Conservation (phyloP, 1,140 invertebrate species). For the Aleiodes sp. region DNA sequence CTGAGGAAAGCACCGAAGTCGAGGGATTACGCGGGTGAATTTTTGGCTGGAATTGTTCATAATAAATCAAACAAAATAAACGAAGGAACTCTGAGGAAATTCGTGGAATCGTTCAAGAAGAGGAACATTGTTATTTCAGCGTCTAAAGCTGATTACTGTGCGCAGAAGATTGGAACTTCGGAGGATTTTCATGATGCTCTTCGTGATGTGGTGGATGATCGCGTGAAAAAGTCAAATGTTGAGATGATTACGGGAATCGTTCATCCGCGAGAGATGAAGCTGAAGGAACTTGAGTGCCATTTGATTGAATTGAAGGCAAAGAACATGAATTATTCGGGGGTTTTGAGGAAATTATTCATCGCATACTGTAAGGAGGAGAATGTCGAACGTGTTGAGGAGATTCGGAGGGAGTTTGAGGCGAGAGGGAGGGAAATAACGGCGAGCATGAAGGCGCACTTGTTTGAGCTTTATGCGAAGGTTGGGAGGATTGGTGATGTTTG, state of each 20-base stretch:
- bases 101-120: constrained; percentile 25
- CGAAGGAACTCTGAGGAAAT: background rate
- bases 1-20: constrained; percentile 39
- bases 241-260: constrained; percentile 1
- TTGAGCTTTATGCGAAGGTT: constrained; percentile 65
- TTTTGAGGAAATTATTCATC: constrained; percentile 66
- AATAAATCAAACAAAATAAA: background rate
- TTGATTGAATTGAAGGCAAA: constrained; percentile 67
- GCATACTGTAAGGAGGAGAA: constrained; percentile 64
- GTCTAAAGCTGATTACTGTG: background rate
- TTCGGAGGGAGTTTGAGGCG: constrained; percentile 61
- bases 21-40: constrained; percentile 21
- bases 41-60: constrained; percentile 21
- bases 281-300: constrained; percentile 65
- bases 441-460: constrained; percentile 67
- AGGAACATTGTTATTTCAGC: constrained; percentile 5
- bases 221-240: background rate
- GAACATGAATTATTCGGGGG: constrained; percentile 68
- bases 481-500: constrained; percentile 64
- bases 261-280: constrained; percentile 65
- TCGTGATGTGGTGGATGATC: background rate
- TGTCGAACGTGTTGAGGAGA: constrained; percentile 59
- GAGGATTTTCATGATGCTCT: background rate
- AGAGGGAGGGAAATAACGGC: constrained; percentile 63
- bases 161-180: background rate